Evolutionary conservation across 2,797 vertebrate genomes (phyloP), one percentile per base, ranked within the genome.

Genomic region (Macropodus opercularis): DNA sequence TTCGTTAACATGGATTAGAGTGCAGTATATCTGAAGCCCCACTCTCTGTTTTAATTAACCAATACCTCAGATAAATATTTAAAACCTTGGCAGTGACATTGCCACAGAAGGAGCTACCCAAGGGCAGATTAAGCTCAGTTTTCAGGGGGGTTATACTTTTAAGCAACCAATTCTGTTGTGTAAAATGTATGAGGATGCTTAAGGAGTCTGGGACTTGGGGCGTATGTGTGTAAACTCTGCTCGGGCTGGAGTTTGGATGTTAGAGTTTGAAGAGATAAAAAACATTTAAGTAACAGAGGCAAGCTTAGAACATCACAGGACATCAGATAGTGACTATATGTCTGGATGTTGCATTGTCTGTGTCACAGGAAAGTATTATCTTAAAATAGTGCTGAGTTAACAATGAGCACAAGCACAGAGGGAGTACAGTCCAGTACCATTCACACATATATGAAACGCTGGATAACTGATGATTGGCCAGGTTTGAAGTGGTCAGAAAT

Each of bases 21-120:
- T 77, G 77, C 65, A 89, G 83, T 84, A 85, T 77, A 89, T 91
- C 86, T 90, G 80, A 92, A 92, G 73, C 52, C 71, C 72, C n/a
- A n/a, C 78, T 85, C 83, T 85, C 91, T 89, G 83, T 90, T 92
- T 87, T 91, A 93, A 95, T 94, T 93, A 94, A 90, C 75, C 76
- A 70, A 91, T 85, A 89, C 81, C 82, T 90, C 90, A 90, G 89
- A 93, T 90, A 93, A 89, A 92, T 91, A 87, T 87, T 89, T 85
- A 91, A 91, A 90, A 81, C 87, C 80, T 82, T 90, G 74, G 86
- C 87, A 90, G 41, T 87, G 88, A 88, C 91, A 85, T 77, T 89
- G 76, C 80, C 83, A 85, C 85, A 89, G 66, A 75, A 81, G 85
- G 86, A 87, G 89, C 86, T 67, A 86, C 78, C 63, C 49, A 67